Conservation (phyloP, 2,797 vertebrate genomes). For the Loriculus beryllinus region DNA sequence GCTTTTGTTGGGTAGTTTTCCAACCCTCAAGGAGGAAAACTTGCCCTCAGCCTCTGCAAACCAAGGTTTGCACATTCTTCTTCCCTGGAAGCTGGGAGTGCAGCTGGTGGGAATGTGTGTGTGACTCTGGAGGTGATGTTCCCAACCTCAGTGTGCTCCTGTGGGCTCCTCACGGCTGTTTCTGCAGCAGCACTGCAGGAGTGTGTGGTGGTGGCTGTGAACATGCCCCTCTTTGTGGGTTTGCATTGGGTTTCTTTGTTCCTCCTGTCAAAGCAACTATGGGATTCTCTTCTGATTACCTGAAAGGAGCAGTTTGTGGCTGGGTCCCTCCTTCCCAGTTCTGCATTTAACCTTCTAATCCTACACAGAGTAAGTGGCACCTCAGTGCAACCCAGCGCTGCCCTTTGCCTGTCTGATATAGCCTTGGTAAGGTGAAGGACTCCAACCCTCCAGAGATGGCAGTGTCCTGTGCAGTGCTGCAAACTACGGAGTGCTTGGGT, state of each 20-base stretch:
- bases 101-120: background rate
- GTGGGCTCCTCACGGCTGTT: background rate
- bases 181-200: background rate
- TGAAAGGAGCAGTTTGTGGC: background rate
- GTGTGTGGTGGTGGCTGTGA: background rate
- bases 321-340: background rate
- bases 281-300: background rate
- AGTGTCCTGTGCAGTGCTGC: background rate
- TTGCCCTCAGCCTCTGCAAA: background rate
- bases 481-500: background rate
- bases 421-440: background rate
- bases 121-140: background rate
- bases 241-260: background rate
- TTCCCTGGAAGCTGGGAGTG: background rate
- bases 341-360: background rate
- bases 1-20: background rate
- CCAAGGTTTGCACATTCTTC: too few relatives aligned
- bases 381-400: background rate
- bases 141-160: background rate
- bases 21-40: background rate
- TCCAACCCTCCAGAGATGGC: background rate
- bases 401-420: background rate
- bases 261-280: background rate
- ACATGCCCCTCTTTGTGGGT: background rate
- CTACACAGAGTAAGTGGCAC: accelerated